phyloP scores from a whole-genome alignment of 2,113 vertebrate genomes.

The Ammodytes dubius region DNA sequence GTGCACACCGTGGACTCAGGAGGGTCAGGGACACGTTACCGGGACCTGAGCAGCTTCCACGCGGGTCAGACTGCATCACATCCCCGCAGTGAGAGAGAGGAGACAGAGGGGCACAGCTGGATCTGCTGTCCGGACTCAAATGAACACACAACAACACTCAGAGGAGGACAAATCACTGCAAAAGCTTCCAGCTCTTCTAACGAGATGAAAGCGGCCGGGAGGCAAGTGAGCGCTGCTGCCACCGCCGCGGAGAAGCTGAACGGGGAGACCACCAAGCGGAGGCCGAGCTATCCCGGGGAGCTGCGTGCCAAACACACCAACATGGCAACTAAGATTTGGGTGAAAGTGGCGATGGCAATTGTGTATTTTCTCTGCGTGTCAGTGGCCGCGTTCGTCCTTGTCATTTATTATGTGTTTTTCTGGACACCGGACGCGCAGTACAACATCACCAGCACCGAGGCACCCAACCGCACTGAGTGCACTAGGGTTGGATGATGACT shows the following conservation, averaged over 20 bases:
- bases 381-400: constrained; percentile 88
- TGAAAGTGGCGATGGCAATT: constrained; percentile 89
- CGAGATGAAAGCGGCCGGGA: constrained; percentile 78
- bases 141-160: constrained; percentile 42
- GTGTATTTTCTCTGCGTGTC: constrained; percentile 91
- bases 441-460: constrained; percentile 54
- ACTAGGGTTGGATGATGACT: constrained; percentile 39
- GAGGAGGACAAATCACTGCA: constrained; percentile 12
- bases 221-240: constrained; percentile 52
- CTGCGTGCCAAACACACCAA: constrained; percentile 83
- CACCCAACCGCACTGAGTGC: constrained; percentile 63
- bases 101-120: neutral
- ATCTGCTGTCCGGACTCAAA: constrained; percentile 57
- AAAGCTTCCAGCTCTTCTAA: neutral
- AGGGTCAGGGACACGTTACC: neutral
- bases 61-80: too few relatives aligned
- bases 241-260: constrained; percentile 73
- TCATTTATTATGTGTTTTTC: constrained; percentile 90
- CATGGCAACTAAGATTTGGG: constrained; percentile 87
- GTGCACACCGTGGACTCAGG: constrained; percentile 53
- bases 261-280: constrained; percentile 78
- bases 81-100: neutral
- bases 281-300: constrained; percentile 87
- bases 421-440: constrained; percentile 79
- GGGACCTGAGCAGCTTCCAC: neutral